Evolutionary conservation across 2,113 vertebrate species (phyloP).

Genomic region (Spea bombifrons): DNA sequence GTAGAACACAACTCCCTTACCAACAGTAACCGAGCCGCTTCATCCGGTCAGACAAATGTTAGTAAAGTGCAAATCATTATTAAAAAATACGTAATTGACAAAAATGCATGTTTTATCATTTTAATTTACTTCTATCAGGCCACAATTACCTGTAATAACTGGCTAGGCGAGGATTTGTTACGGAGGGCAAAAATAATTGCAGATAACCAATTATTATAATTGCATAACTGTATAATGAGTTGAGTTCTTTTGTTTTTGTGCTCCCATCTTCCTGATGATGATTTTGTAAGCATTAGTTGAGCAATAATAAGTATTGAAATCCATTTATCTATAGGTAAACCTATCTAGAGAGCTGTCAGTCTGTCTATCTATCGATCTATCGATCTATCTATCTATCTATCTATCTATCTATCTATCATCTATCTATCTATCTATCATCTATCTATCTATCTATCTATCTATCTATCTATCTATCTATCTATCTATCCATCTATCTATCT

Average conservation of each 20-base stretch:
- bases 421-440: too few relatives aligned
- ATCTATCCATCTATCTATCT: too few relatives aligned
- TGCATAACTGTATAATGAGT: not conserved
- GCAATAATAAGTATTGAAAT: too few relatives aligned
- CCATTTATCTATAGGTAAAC: too few relatives aligned
- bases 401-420: not conserved
- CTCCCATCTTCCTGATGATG: not conserved
- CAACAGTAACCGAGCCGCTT: too few relatives aligned
- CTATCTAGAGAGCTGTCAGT: too few relatives aligned
- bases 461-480: too few relatives aligned
- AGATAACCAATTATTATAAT: not conserved
- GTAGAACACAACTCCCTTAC: too few relatives aligned
- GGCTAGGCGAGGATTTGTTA: not conserved
- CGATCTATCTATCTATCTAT: too few relatives aligned
- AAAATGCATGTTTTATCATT: not conserved
- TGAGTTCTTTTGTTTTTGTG: not conserved
- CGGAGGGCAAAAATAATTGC: not conserved
- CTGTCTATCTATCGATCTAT: too few relatives aligned
- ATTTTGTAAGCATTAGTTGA: not conserved
- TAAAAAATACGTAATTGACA: not conserved
- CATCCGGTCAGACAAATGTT: not conserved
- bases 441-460: too few relatives aligned
- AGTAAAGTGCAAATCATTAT: not conserved
- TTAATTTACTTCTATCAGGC: not conserved
- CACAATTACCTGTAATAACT: not conserved